phyloP scores from a whole-genome alignment of 2,797 vertebrate genomes.

The Coregonus ussuriensis region DNA sequence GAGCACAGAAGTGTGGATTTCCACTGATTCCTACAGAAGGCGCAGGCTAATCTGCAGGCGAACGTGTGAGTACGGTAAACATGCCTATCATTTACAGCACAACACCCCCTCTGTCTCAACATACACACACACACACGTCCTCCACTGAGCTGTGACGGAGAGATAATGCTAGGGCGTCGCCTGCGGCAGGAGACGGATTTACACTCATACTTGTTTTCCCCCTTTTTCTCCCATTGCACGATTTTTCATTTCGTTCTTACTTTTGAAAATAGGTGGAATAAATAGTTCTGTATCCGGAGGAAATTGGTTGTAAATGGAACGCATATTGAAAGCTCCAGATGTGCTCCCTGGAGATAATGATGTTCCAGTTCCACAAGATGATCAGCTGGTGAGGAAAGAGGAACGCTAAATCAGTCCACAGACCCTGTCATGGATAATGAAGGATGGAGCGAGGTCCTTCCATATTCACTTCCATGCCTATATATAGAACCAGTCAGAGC shows the following conservation, averaged over 20 bases:
- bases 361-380: constrained; percentile 9
- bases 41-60: constrained; percentile 57
- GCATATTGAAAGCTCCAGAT: constrained; percentile 27
- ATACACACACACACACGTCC: constrained; percentile 20
- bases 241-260: constrained; percentile 52
- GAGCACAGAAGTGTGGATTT: constrained; percentile 35
- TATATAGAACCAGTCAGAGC: background rate
- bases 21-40: constrained; percentile 41
- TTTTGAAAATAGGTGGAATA: constrained; percentile 48
- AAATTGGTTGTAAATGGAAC: constrained; percentile 47
- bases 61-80: constrained; percentile 48
- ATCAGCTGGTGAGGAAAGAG: constrained; percentile 12
- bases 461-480: constrained; percentile 9
- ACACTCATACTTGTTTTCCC: constrained; percentile 36
- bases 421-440: constrained; percentile 16
- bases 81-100: constrained; percentile 50
- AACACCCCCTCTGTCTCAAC: constrained; percentile 6
- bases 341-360: constrained; percentile 22
- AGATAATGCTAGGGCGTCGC: constrained; percentile 56
- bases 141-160: constrained; percentile 52
- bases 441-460: constrained; percentile 12
- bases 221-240: constrained; percentile 20
- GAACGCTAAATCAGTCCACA: background rate
- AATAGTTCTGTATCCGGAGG: constrained; percentile 48
- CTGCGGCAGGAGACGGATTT: constrained; percentile 52